Conservation (phyloP, 2,888 invertebrate genomes). For the Lasioglossum villosulum region DNA sequence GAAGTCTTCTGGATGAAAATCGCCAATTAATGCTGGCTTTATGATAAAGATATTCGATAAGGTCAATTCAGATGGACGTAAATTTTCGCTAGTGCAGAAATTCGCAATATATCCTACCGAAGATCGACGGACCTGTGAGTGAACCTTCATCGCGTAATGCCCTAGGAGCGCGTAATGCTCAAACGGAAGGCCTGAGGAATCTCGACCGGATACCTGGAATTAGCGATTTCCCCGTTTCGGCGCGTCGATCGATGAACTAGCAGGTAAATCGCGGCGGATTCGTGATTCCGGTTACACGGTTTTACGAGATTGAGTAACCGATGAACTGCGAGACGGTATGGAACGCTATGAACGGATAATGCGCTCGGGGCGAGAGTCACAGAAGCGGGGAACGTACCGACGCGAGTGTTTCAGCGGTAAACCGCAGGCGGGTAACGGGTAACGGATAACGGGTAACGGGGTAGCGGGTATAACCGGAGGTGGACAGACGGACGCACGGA, state of each 20-base stretch:
- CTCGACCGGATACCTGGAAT: background rate
- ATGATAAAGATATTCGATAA: too few species aligned
- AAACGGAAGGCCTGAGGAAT: background rate
- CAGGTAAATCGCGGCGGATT: background rate
- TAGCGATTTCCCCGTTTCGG: background rate
- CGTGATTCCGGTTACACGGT: background rate
- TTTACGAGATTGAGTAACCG: background rate
- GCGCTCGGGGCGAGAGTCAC: constrained; percentile 15
- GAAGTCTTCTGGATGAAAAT: too few species aligned
- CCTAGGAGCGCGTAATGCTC: background rate
- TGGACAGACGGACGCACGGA: constrained; percentile 21
- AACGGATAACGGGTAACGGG: background rate
- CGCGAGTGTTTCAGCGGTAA: constrained; percentile 73
- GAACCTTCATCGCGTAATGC: too few species aligned
- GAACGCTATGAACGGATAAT: constrained; percentile 5
- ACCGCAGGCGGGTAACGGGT: constrained; percentile 61
- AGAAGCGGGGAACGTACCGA: constrained; percentile 16
- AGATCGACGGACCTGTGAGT: too few species aligned
- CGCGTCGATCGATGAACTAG: background rate
- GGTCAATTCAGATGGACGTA: too few species aligned
- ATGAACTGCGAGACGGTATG: background rate
- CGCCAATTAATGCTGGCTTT: too few species aligned
- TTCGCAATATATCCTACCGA: too few species aligned
- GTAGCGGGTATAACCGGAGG: constrained; percentile 31
- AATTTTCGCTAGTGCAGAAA: too few species aligned